Evolutionary conservation across 2,113 vertebrate genomes (phyloP).

Genomic region (Syngnathoides biaculeatus): DNA sequence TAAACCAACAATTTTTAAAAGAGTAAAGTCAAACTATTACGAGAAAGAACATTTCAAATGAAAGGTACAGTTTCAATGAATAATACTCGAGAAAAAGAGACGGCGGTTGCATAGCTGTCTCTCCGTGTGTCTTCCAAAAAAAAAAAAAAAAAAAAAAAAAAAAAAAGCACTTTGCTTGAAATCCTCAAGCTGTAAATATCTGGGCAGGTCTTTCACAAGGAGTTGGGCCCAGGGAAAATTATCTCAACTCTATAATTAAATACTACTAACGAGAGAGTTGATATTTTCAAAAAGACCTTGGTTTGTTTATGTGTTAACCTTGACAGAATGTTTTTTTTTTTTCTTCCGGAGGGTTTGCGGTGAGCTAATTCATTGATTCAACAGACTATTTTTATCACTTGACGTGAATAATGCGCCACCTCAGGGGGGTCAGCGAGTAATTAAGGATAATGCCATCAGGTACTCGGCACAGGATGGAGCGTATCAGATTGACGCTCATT

Average conservation of each 20-base stretch:
- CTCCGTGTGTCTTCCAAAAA: constrained; percentile 14
- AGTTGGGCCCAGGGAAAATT: constrained; percentile 23
- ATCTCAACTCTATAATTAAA: constrained; percentile 22
- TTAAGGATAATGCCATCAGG: constrained; percentile 23
- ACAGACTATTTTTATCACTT: constrained; percentile 19
- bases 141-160: constrained; percentile 9
- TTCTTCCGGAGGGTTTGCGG: background rate
- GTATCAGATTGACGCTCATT: constrained; percentile 17
- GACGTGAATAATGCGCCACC: constrained; percentile 19
- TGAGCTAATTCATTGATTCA: constrained; percentile 2
- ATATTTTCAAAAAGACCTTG: constrained; percentile 5
- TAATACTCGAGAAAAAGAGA: background rate
- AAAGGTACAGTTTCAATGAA: background rate
- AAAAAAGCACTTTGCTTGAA: constrained; percentile 20
- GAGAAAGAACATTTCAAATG: background rate
- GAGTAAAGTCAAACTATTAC: no score
- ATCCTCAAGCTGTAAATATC: constrained; percentile 20
- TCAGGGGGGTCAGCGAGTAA: constrained; percentile 15
- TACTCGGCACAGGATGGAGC: constrained; percentile 22
- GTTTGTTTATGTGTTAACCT: constrained; percentile 5
- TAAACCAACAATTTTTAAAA: no score
- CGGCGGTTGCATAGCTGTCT: background rate
- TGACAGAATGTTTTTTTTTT: constrained; percentile 7
- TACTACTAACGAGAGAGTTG: constrained; percentile 1
- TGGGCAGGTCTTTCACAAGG: constrained; percentile 26